Conservation (phyloP, 2,888 invertebrate species). For the Clitarchus hookeri region DNA sequence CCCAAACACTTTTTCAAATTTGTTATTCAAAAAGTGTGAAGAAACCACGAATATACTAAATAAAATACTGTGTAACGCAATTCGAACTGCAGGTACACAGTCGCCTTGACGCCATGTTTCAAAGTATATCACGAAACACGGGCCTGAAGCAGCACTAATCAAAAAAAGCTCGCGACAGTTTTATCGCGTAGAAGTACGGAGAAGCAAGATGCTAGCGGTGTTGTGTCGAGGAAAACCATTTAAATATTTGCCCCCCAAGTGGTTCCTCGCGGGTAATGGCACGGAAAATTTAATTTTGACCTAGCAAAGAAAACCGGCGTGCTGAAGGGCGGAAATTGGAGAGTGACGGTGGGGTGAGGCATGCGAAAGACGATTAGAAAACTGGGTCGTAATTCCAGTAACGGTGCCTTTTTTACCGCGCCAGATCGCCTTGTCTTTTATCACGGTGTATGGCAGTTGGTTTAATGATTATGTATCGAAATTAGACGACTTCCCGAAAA, state of each 20-base stretch:
- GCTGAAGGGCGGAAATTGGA: background rate
- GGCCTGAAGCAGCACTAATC: too few species aligned
- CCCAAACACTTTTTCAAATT: too few species aligned
- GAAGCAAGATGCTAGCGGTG: background rate
- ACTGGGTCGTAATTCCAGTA: constrained; percentile 4
- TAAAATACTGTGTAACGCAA: too few species aligned
- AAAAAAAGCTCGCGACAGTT: too few species aligned
- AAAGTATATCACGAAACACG: too few species aligned
- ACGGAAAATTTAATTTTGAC: constrained; percentile 2
- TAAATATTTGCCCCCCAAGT: background rate
- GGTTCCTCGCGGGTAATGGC: background rate
- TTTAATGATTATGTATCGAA: background rate
- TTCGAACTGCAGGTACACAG: too few species aligned
- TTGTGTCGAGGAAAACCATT: background rate
- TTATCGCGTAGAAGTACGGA: too few species aligned
- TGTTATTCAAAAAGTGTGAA: too few species aligned
- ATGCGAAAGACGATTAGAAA: background rate
- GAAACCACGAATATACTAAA: too few species aligned
- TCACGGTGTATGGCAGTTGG: background rate
- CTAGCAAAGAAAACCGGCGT: background rate
- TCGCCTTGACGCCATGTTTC: too few species aligned
- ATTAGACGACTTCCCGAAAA: too few species aligned
- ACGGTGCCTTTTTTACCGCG: background rate
- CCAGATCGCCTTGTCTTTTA: background rate
- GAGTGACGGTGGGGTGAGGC: background rate